Conservation (phyloP, 2,797 vertebrate genomes). For the Nyctalus aviator region DNA sequence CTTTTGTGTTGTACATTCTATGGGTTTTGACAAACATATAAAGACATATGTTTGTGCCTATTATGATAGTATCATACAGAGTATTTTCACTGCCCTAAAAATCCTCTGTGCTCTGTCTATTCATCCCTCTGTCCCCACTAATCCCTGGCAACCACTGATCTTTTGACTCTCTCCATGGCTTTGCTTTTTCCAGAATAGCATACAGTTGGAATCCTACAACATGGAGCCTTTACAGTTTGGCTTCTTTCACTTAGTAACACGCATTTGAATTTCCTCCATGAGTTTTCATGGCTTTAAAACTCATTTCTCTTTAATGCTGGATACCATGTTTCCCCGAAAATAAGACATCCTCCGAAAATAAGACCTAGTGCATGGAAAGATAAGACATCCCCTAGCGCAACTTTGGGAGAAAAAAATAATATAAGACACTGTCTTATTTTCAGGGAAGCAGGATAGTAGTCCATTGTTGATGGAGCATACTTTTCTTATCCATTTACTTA, state of each 20-base stretch:
- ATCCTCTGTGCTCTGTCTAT: neutral
- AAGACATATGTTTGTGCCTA: neutral
- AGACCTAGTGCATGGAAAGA: too few relatives aligned
- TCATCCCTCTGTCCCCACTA: neutral
- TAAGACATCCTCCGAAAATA: too few relatives aligned
- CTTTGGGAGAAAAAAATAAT: too few relatives aligned
- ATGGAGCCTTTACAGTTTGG: neutral
- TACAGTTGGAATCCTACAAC: neutral
- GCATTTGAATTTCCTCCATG: neutral
- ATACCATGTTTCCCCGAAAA: neutral
- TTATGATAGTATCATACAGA: neutral
- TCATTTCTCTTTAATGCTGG: neutral
- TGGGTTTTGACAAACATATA: neutral
- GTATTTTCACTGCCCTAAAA: neutral
- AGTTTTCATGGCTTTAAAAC: neutral
- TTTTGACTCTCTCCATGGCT: neutral
- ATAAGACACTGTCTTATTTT: too few relatives aligned
- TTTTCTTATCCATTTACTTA: neutral
- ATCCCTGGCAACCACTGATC: neutral
- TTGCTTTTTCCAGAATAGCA: slow-evolving; percentile 21
- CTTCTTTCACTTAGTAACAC: neutral
- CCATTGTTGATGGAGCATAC: neutral
- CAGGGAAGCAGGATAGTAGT: neutral
- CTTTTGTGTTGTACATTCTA: neutral
- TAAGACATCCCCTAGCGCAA: too few relatives aligned